Base-by-base conservation (phyloP, 2,113 vertebrate genomes). In the Coptodon rendalli region DNA sequence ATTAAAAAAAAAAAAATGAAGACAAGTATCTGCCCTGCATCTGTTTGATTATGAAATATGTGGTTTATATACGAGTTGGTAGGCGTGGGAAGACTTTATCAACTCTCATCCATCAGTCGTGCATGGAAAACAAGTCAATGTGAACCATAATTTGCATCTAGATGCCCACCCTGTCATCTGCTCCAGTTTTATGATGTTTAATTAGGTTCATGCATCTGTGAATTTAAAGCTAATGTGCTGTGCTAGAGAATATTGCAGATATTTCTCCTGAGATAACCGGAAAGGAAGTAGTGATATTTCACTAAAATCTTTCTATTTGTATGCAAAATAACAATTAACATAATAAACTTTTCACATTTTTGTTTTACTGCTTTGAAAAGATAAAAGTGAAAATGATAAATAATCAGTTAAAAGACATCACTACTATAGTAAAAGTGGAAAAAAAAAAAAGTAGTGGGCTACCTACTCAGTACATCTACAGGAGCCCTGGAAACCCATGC, bases 181-280 rank as follows among this genome's bases (percentile, higher is more conserved):
- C 22, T 86, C 45, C 16, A 34, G 31, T 85, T 82, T 78, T 31
- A 50, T 13, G 29, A 78, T 78, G 45, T 78, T 78, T 50, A 78
- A 31, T 78, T 78, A 31, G 45, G 45, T 78, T 78, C 24, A 50
- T 50, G 22, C 27, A 36, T 68, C 54, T 81, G 73, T 61, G 6
- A 11, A 36, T 73, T 71, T 40, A 84, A 17, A 48, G 48, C 8
- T 36, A 5, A 71, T 76, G 40, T 24, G 38, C 27, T 38, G 7
- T 16, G 13, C n/a, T 11, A 19, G 71, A 50, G 71, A 40, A 38
- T 73, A 2, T 48, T 29, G 36, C 63, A 68, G 63, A 40, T 40
- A 68, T 68, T 45, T 48, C 80, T 27, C 36, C 6, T 56, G 48
- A 85, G 11, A 4, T 16, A 85, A 19, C 17, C 2, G 4, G 16